Percentiles rank a stretch among this genome's conserved stretches.
These are phyloP conservation scores for Entomobrya proxima DNA, from an alignment of 2,888 invertebrate genomes.

Conservation along the genomic window DNA sequence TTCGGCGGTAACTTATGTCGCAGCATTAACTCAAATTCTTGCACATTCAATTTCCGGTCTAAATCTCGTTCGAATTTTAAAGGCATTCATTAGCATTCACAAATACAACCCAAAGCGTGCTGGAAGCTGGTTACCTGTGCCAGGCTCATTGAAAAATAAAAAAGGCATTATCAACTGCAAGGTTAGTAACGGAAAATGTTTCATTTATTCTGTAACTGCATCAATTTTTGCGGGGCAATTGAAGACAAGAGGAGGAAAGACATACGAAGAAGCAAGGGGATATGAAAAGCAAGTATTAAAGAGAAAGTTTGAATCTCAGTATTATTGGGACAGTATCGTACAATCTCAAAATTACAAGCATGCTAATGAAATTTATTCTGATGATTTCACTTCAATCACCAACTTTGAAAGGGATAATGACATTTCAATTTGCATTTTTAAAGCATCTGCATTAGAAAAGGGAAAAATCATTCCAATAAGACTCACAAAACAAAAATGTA, in stretches of 20 bases:
- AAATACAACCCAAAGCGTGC: background rate
- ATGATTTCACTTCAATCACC: background rate
- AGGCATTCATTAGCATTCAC: background rate
- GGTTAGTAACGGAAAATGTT: too few species aligned
- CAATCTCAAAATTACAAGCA: background rate
- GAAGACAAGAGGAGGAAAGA: too few species aligned
- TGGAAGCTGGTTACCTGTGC: background rate
- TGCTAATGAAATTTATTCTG: background rate
- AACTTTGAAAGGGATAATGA: background rate
- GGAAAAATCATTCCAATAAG: background rate
- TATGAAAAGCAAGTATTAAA: too few species aligned
- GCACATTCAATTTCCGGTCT: background rate
- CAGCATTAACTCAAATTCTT: background rate
- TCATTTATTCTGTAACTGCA: too few species aligned
- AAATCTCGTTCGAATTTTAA: background rate
- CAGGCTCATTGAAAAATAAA: too few species aligned
- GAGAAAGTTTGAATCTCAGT: too few species aligned
- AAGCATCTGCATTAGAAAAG: background rate
- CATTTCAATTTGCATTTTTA: background rate
- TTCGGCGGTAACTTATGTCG: background rate
- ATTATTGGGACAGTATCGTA: background rate
- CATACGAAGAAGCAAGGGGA: too few species aligned
- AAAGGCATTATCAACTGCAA: too few species aligned
- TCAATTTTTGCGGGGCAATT: too few species aligned
- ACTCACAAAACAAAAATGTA: background rate